Evolutionary conservation across 1,140 invertebrate species (phyloP), one percentile per base, ranked within the genome.

Genomic region (Psix sp.): DNA sequence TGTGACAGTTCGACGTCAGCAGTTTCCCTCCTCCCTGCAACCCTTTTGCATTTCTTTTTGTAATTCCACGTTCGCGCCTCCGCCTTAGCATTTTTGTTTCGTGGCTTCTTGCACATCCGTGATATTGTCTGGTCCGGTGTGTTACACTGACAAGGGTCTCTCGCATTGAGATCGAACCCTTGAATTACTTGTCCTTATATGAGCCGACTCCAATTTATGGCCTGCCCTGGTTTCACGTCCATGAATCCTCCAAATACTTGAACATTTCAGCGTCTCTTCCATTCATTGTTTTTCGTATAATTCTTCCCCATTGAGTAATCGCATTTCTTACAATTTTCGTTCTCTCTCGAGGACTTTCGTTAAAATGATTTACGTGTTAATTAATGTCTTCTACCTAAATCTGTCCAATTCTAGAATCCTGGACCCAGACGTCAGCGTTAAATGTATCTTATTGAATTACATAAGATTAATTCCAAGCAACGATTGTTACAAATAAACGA

Each of bases 31-130:
- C 24, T 26, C 39, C 24, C 36, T 42, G 43, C 45, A 40, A 56
- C 42, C 66, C 57, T 13, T 60, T 62, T 60, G 26, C 42, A 39
- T 45, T 57, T 59, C 51, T 35, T 43, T 51, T 31, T 51, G 52
- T 45, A 38, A 51, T 40, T 29, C 18, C n/a, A 17, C 21, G 24
- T 31, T 18, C 24, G 14, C 14, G 18, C 14, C 51, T 65, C 49
- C 49, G 33, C 21, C 49, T 21, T 18, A 17, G 17, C 33, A 20
- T 7, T 29, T 49, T 54, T 60, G 63, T 79, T 77, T 79, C 45
- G 74, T 76, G 74, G 76, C 57, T 79, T 78, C 77, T 78, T 76
- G 48, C 68, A 76, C 74, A 79, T 78, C 67, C 77, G 76, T 54
- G 42, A 63, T 48, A 52, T 59, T 60, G 66, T 45, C 33, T 42